These are phyloP conservation scores for Halictus ligatus DNA, from an alignment of 2,888 invertebrate species.

Conservation along the genomic window DNA sequence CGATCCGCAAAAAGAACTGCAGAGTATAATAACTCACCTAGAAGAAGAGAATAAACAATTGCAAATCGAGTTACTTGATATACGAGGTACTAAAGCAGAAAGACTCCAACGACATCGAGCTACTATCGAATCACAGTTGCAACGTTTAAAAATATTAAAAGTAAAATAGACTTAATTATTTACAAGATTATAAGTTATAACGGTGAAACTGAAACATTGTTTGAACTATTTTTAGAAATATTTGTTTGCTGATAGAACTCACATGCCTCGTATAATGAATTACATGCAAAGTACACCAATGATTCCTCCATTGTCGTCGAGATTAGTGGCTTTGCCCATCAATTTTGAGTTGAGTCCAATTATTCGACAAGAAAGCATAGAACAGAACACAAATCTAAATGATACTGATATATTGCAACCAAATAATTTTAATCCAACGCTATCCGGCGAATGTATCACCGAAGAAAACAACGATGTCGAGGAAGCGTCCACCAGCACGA, in stretches of 20 bases:
- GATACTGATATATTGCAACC: conserved; percentile 84
- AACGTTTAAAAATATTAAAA: conserved; percentile 88
- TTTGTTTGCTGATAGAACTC: conserved; percentile 76
- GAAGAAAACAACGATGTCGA: conserved; percentile 54
- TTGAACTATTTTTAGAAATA: conserved; percentile 76
- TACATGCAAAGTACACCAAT: conserved; percentile 83
- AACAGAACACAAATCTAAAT: conserved; percentile 80
- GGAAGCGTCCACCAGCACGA: conserved; percentile 75
- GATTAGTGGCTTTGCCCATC: conserved; percentile 77
- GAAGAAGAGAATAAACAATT: conserved; percentile 88
- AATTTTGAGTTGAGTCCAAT: conserved; percentile 83
- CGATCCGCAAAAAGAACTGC: conserved; percentile 88
- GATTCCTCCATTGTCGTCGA: conserved; percentile 76
- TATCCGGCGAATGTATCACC: conserved; percentile 71
- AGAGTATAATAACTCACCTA: conserved; percentile 89
- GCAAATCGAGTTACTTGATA: conserved; percentile 80
- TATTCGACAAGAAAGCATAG: conserved; percentile 73
- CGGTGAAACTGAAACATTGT: background rate
- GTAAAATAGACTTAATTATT: conserved; percentile 81
- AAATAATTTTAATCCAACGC: conserved; percentile 81
- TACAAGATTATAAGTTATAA: background rate
- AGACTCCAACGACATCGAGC: conserved; percentile 87
- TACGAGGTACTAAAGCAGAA: conserved; percentile 80
- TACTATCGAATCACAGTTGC: conserved; percentile 88
- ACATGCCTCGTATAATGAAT: conserved; percentile 70